A percentile compares a stretch with the other conserved stretches of the same genome.
Conservation (phyloP, 2,113 vertebrate genomes). For the Labeo catla region DNA sequence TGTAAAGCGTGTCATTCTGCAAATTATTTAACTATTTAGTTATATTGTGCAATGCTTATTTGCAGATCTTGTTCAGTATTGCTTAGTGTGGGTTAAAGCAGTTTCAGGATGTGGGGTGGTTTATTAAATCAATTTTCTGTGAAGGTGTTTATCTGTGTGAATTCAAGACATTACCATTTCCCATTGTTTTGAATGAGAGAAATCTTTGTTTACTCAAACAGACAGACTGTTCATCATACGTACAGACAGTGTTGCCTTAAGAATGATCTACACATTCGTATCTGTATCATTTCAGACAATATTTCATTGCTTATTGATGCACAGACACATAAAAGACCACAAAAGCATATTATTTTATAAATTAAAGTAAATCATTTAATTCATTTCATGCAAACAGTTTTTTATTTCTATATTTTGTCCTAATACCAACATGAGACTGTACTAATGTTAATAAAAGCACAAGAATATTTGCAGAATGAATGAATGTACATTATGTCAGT, state of each 20-base stretch:
- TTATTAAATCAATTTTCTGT: neutral
- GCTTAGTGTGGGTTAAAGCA: neutral
- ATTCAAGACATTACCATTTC: neutral
- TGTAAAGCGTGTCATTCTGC: neutral
- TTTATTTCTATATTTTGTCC: neutral
- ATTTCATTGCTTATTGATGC: neutral
- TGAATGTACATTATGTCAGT: constrained; percentile 55
- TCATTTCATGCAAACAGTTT: neutral
- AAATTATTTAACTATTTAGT: neutral
- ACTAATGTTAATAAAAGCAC: constrained; percentile 42
- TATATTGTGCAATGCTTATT: constrained; percentile 1
- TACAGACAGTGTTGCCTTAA: constrained; percentile 52
- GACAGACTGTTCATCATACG: neutral
- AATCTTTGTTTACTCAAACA: neutral
- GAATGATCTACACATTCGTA: neutral
- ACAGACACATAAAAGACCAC: neutral
- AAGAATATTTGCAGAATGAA: constrained; percentile 49
- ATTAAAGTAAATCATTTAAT: neutral
- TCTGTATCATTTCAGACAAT: neutral
- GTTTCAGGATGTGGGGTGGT: neutral
- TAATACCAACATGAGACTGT: neutral
- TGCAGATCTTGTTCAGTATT: constrained; percentile 8
- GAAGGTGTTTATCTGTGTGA: neutral
- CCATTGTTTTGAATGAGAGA: neutral
- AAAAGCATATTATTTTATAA: neutral